Conservation (phyloP, 2,113 vertebrate genomes). For the Rhynchopsitta pachyrhyncha region DNA sequence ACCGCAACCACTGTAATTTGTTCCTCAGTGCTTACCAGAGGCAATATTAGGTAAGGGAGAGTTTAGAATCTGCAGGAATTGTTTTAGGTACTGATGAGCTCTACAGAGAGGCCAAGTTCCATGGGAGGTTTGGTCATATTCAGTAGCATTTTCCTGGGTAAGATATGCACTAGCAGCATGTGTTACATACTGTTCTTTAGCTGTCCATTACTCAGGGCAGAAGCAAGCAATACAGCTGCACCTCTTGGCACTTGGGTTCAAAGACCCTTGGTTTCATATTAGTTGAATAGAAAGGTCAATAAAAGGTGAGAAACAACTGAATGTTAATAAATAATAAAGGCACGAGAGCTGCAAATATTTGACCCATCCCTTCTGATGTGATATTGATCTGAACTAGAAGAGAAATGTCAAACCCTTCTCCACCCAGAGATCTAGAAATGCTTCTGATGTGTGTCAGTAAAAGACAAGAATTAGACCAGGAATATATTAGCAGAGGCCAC, state of each 20-base stretch:
- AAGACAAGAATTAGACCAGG: slow-evolving; percentile 15
- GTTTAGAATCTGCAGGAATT: neutral
- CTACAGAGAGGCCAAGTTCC: neutral
- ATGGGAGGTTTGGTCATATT: neutral
- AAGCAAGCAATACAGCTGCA: neutral
- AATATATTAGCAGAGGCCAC: slow-evolving; percentile 21
- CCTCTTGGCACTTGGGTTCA: neutral
- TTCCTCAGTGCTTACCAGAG: neutral
- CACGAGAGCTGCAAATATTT: slow-evolving; percentile 18
- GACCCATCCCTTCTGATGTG: slow-evolving; percentile 28
- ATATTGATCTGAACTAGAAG: slow-evolving; percentile 18
- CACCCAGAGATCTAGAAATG: neutral
- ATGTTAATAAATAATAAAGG: slow-evolving; percentile 37
- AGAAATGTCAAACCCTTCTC: slow-evolving; percentile 12
- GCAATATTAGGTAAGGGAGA: neutral
- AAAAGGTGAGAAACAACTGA: slow-evolving; percentile 16
- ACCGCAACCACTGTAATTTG: neutral
- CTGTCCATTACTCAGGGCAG: neutral
- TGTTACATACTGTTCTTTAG: neutral
- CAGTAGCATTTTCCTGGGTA: neutral
- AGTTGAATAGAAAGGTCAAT: neutral
- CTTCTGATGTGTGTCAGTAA: slow-evolving; percentile 7
- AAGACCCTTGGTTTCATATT: neutral
- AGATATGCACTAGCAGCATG: accelerated
- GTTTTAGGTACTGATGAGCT: neutral